Evolutionary conservation across 2,888 invertebrate genomes (phyloP), one percentile per base, ranked within the genome.

Genomic region (Polyommatus icarus): DNA sequence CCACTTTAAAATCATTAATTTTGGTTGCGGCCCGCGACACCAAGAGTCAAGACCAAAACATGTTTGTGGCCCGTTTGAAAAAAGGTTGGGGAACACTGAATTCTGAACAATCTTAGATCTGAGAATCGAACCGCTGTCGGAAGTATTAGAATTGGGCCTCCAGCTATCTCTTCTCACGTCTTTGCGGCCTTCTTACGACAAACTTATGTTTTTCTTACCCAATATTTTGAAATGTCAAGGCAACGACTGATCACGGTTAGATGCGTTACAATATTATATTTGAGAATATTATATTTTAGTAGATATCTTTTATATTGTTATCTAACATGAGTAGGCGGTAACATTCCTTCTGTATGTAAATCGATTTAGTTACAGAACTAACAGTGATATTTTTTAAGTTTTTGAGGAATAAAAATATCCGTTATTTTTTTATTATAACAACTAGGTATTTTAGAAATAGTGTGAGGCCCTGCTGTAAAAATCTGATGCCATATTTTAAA

Each of bases 161-260:
- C 2, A 46, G 15, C 18, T 54, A 54, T 54, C 54, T 54, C 54
- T 15, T 54, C 5, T 50, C 4, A 5, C 18, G 20, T 59, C 20
- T 59, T 59, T 10, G 20, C 59, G 59, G 20, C 20, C 59, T 59
- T 54, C 8, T 20, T 8, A 20, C n/a, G 8, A 59, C 20, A 20
- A 59, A 20, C 59, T 59, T 59, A 3, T 59, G 59, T 59, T 59
- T 61, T 61, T 61, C 12, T 61, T 61, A 24, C 61, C 24, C 24
- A 61, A 61, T 61, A 24, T 61, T 24, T 61, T 20, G 3, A 61
- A 61, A 61, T 61, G 61, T 61, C 24, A 61, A 61, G 61, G 61
- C 61, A 24, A 61, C 24, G 20, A 10, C 61, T 20, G 20, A 24
- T 61, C 61, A 24, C 1, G n/a, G 59, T n/a, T 61, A 10, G 61